These are phyloP conservation scores for Acheta domesticus DNA, from an alignment of 2,888 invertebrate species.

Conservation along the genomic window DNA sequence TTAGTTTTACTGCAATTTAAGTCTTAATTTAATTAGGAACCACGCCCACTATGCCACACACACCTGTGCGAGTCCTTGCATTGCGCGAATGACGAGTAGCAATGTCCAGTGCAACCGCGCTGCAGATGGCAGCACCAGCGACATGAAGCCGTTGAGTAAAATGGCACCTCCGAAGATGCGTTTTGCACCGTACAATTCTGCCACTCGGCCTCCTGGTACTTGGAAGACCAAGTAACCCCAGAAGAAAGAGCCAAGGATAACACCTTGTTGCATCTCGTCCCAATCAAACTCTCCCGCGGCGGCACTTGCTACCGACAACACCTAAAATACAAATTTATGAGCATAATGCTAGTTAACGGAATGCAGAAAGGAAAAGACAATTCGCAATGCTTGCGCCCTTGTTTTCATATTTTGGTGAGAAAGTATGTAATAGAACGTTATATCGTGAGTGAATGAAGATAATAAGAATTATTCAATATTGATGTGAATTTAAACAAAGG, in stretches of 20 bases:
- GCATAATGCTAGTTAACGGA: too few species aligned
- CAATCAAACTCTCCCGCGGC: slow-evolving; percentile 43
- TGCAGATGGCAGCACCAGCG: slow-evolving; percentile 47
- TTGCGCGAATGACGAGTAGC: slow-evolving; percentile 46
- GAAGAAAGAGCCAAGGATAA: slow-evolving; percentile 49
- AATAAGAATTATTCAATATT: too few species aligned
- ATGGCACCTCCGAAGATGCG: slow-evolving; percentile 48
- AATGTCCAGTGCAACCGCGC: slow-evolving; percentile 44
- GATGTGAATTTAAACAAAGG: too few species aligned
- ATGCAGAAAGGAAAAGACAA: too few species aligned
- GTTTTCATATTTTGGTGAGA: too few species aligned
- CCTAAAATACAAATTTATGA: too few species aligned
- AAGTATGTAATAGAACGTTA: too few species aligned
- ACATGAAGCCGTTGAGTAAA: slow-evolving; percentile 46
- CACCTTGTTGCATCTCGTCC: slow-evolving; percentile 44
- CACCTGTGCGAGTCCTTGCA: slow-evolving; percentile 51
- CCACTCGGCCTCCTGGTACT: slow-evolving; percentile 48
- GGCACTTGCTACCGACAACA: background rate
- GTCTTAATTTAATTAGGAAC: background rate
- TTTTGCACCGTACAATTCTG: slow-evolving; percentile 47
- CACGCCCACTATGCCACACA: background rate
- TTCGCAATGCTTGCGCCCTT: too few species aligned
- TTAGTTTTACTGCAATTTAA: background rate
- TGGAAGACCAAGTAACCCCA: slow-evolving; percentile 50
- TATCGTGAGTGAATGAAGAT: too few species aligned